These are phyloP conservation scores for Drosophila nebulosa DNA, from an alignment of 1,140 invertebrate species.

Conservation along the genomic window DNA sequence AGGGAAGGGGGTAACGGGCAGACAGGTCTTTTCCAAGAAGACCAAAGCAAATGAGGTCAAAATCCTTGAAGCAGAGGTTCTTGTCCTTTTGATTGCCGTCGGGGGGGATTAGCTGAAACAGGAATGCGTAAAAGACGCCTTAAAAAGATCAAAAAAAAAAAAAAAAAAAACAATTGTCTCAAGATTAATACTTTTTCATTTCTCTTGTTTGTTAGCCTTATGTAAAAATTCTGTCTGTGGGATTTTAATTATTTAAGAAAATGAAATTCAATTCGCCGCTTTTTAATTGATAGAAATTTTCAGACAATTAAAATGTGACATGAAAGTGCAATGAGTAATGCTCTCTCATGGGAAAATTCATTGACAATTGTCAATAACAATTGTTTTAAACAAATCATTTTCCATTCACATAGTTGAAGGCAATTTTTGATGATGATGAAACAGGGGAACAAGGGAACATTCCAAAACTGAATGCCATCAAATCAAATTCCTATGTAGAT, in stretches of 20 bases:
- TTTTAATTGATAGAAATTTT: constrained; percentile 44
- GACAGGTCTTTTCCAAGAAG: constrained; percentile 65
- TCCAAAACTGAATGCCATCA: no score
- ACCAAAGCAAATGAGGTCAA: constrained; percentile 70
- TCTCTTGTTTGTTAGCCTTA: constrained; percentile 32
- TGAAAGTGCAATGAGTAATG: constrained; percentile 27
- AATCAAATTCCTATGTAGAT: no score
- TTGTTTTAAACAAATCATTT: constrained; percentile 11
- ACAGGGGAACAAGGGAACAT: no score
- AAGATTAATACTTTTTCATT: constrained; percentile 20
- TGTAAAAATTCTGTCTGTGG: constrained; percentile 30
- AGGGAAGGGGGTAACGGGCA: background rate
- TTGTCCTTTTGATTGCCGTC: constrained; percentile 63
- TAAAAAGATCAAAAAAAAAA: background rate
- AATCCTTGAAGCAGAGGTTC: constrained; percentile 68
- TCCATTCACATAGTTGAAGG: background rate
- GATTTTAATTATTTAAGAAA: constrained; percentile 14
- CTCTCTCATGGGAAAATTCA: constrained; percentile 45
- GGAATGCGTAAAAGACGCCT: background rate
- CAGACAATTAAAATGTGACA: constrained; percentile 27
- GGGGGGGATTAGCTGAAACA: background rate
- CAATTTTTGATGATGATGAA: background rate
- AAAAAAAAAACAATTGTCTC: background rate
- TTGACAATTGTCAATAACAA: constrained; percentile 49
- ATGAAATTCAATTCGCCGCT: constrained; percentile 23